A percentile compares a stretch with the other conserved stretches of the same genome.
Evolutionary conservation across 2,888 invertebrate genomes (phyloP).

Genomic region (Dryobota labecula): DNA sequence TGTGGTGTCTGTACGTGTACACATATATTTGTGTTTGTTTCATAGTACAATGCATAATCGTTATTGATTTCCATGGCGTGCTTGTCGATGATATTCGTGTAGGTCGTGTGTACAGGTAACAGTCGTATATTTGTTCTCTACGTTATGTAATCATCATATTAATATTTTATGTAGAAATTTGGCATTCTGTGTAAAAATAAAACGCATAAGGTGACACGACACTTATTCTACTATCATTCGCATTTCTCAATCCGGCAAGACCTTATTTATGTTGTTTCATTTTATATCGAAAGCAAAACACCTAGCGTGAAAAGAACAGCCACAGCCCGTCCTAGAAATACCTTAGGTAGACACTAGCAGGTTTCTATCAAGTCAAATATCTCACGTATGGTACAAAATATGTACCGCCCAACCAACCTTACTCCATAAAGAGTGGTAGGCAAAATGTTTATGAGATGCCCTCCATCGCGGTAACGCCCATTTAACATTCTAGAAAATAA

Average conservation of each 20-base stretch:
- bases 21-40: conserved; percentile 64
- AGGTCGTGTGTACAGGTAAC: conserved; percentile 64
- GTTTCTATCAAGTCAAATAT: conserved; percentile 62
- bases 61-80: conserved; percentile 76
- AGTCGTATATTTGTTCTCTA: conserved; percentile 55
- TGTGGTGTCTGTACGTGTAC: conserved; percentile 57
- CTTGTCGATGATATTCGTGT: conserved; percentile 72
- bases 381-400: conserved; percentile 61
- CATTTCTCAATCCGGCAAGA: conserved; percentile 45
- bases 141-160: conserved; percentile 60
- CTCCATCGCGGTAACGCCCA: conserved; percentile 90
- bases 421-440: conserved; percentile 83
- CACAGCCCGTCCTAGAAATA: conserved; percentile 71
- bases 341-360: conserved; percentile 54
- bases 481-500: conserved; percentile 89
- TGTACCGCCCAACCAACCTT: conserved; percentile 85
- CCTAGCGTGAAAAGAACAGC: conserved; percentile 76
- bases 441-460: conserved; percentile 87
- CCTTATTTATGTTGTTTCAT: conserved; percentile 49
- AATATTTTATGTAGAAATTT: conserved; percentile 56
- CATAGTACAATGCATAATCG: conserved; percentile 65
- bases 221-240: conserved; percentile 56
- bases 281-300: conserved; percentile 69
- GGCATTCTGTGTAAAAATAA: conserved; percentile 63
- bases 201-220: conserved; percentile 52